Conservation (phyloP, 2,888 invertebrate genomes). For the Dolichopus griseipennis region DNA sequence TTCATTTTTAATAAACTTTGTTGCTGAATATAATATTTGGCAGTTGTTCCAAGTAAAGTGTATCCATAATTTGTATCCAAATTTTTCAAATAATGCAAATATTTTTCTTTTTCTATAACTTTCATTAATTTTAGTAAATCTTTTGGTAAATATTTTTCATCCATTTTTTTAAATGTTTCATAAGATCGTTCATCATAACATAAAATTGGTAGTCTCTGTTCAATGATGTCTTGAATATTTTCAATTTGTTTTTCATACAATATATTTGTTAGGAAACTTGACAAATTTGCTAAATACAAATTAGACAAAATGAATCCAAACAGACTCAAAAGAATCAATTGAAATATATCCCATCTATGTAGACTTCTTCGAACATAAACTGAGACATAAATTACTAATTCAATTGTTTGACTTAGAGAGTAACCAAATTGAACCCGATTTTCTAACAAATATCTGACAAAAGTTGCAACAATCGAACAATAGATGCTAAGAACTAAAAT, state of each 20-base stretch:
- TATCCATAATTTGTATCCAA: not conserved
- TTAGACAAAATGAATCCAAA: conserved; percentile 10
- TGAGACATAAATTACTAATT: not conserved
- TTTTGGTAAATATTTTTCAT: not conserved
- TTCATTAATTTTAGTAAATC: not conserved
- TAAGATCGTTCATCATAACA: not conserved
- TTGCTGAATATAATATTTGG: not conserved
- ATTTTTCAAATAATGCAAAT: not conserved
- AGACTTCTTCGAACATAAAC: not conserved
- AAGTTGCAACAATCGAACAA: not conserved
- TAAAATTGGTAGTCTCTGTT: not conserved
- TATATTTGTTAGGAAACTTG: conserved; percentile 3
- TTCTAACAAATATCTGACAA: not conserved
- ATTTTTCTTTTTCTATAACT: not conserved
- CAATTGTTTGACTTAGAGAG: not conserved
- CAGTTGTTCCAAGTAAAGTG: not conserved
- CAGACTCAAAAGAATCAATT: not conserved
- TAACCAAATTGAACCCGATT: not conserved
- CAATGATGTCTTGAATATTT: not conserved
- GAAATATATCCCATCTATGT: not conserved
- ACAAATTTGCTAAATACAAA: conserved; percentile 8
- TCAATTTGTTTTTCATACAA: conserved; percentile 8
- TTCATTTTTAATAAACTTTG: not conserved
- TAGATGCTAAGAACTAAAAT: not conserved
- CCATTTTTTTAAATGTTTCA: not conserved